Conservation (phyloP, 2,888 invertebrate genomes). For the Dyspetes luteomarginatus region DNA sequence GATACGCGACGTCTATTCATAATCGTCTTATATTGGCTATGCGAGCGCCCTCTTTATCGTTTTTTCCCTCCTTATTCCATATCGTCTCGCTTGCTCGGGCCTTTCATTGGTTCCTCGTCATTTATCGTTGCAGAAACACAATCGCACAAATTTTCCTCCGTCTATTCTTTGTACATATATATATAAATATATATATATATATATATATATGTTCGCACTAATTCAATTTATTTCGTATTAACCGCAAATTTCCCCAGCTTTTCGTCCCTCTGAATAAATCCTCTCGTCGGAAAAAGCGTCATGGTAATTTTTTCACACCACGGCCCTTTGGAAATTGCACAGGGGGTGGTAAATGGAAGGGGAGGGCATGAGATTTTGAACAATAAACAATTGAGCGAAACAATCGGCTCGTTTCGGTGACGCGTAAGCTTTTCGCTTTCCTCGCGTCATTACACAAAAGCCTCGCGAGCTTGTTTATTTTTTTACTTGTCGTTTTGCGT, state of each 20-base stretch:
- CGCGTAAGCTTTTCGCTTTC: conserved; percentile 9
- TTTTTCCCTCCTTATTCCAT: not conserved
- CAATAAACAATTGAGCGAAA: conserved; percentile 55
- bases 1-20: conserved; percentile 62
- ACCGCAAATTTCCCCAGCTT: conserved; percentile 40
- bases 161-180: conserved; percentile 24
- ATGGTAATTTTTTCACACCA: conserved; percentile 4
- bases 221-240: conserved; percentile 61
- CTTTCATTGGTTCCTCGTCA: not conserved
- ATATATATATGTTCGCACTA: conserved; percentile 31
- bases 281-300: conserved; percentile 3
- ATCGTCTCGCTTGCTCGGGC: not conserved
- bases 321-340: conserved; percentile 36
- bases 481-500: not conserved
- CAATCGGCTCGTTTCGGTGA: conserved; percentile 54
- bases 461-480: conserved; percentile 16
- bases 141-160: conserved; percentile 54
- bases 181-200: not conserved
- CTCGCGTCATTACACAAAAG: conserved; percentile 4
- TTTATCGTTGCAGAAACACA: conserved; percentile 11
- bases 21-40: conserved; percentile 60
- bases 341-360: not conserved
- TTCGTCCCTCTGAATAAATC: conserved; percentile 29
- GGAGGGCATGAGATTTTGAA: conserved; percentile 28
- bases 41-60: conserved; percentile 22